Conservation (phyloP, 1,140 invertebrate species). For the Druon quercuslanigerum region DNA sequence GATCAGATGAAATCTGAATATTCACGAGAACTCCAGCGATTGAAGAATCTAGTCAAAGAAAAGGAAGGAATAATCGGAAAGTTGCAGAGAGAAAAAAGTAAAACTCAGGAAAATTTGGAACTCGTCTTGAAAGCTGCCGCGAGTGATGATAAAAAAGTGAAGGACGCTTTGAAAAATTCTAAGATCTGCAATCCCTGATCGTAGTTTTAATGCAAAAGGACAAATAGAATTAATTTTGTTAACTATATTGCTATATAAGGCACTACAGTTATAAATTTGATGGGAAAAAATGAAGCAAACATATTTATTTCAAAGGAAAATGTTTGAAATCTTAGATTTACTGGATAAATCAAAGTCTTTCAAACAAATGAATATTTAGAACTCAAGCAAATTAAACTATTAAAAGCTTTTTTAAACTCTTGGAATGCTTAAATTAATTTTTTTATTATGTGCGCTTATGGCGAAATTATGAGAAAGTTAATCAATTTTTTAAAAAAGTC, state of each 20-base stretch:
- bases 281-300: too few relatives aligned
- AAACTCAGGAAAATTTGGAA: slow-evolving; percentile 67
- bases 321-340: slow-evolving; percentile 10
- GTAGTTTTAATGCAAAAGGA: background rate
- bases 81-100: slow-evolving; percentile 68
- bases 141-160: slow-evolving; percentile 63
- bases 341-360: slow-evolving; percentile 7
- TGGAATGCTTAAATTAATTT: too few relatives aligned
- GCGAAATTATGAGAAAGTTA: too few relatives aligned
- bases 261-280: background rate
- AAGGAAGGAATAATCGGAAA: slow-evolving; percentile 73
- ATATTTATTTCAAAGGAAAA: too few relatives aligned
- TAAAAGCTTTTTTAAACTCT: too few relatives aligned
- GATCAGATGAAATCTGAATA: slow-evolving; percentile 75
- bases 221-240: background rate
- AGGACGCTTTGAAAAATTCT: slow-evolving; percentile 58
- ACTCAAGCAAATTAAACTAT: background rate
- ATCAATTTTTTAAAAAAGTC: too few relatives aligned
- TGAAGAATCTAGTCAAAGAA: slow-evolving; percentile 73
- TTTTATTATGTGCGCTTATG: too few relatives aligned
- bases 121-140: slow-evolving; percentile 70
- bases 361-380: background rate
- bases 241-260: too few relatives aligned
- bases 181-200: slow-evolving; percentile 52
- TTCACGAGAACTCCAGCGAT: slow-evolving; percentile 72